Base-by-base conservation (phyloP, 2,888 invertebrate genomes). In the Cotesia congregata region DNA sequence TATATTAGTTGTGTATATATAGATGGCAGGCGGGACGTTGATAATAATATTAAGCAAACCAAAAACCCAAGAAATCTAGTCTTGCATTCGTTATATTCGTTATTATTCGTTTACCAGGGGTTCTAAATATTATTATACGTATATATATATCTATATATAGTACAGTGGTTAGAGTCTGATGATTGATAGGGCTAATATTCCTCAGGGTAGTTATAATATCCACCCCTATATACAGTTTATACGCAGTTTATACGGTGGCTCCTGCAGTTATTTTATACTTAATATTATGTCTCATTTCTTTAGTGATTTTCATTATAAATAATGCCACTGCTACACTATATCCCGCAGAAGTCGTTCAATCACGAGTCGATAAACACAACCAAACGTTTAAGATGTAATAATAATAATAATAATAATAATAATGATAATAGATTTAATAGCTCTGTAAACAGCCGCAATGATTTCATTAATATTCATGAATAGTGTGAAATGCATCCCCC, bases 141-240 rank as follows among this genome's bases (percentile, higher is more conserved):
- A 77, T 75, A 50, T 30, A 2, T 30, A 30, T 30, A 30, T 3
- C 1, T 50, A 12, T n/a, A n/a, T n/a, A n/a, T n/a, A 9, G 9
- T 50, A 50, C 12, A 12, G 50, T 50, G 67, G 72, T 76, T 76
- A 72, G 67, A 77, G 71, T 78, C 80, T 78, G 82, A 86, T 89
- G 88, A 89, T 89, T 86, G 89, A 89, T 89, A 85, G 88, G 85
- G 80, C 87, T 89, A 88, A 89, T 89, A 89, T 87, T 79, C 72
- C 78, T 60, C 50, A 62, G 50, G 67, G 30, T 30, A 30, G 30
- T 30, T 30, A 30, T 30, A 30, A 30, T 30, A 30, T 30, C 71
- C 78, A 50, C 67, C 62, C 38, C 30, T 62, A 9, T 61, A 72
- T 40, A 75, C 74, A 15, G 30, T 30, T 30, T 30, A 30, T 30